A percentile compares a stretch with the other conserved stretches of the same genome.
Conservation (phyloP, 2,113 vertebrate genomes). For the Synodontis membranacea region DNA sequence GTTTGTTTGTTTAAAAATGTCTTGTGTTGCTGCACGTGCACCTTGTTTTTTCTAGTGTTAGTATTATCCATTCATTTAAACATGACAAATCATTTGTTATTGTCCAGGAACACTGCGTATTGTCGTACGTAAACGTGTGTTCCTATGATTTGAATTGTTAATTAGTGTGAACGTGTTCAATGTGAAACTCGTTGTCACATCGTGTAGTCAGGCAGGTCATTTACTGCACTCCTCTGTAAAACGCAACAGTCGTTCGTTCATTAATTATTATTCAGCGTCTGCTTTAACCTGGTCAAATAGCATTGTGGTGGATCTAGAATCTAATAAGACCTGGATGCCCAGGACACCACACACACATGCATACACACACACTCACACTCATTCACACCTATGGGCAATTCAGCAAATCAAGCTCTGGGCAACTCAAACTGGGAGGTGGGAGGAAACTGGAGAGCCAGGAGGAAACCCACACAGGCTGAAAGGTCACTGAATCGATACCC, state of each 20-base stretch:
- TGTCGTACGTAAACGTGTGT: not conserved
- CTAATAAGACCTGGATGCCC: too few relatives aligned
- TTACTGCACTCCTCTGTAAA: not conserved
- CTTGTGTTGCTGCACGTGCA: not conserved
- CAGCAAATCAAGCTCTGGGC: too few relatives aligned
- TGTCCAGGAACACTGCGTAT: not conserved
- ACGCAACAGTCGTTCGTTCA: not conserved
- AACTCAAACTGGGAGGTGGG: too few relatives aligned
- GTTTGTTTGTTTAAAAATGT: not conserved
- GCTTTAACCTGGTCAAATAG: not conserved
- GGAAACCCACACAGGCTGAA: too few relatives aligned
- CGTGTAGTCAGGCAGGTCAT: not conserved
- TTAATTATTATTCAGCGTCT: not conserved
- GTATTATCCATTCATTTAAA: not conserved
- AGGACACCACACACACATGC: not conserved
- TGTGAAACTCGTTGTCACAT: not conserved
- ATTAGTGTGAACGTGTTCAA: not conserved
- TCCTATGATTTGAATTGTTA: not conserved
- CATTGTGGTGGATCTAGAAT: not conserved
- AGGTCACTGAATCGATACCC: too few relatives aligned
- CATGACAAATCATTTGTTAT: not conserved
- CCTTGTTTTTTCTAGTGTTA: not conserved
- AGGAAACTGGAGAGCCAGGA: too few relatives aligned
- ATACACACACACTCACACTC: not conserved
- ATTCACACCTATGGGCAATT: too few relatives aligned